Conservation (phyloP, 1,140 invertebrate genomes). For the Neodiprion lecontei region DNA sequence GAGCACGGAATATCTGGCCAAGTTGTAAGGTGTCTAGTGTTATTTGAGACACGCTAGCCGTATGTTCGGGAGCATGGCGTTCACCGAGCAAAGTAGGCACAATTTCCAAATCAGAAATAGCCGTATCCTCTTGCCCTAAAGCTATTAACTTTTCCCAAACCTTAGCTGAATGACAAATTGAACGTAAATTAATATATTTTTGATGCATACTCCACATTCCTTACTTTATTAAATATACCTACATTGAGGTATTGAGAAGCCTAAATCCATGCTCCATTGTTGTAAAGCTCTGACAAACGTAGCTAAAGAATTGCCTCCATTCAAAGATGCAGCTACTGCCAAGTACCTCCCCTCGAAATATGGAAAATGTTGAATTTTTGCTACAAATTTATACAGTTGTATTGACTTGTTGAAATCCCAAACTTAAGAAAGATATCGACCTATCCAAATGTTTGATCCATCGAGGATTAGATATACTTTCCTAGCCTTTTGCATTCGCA, state of each 20-base stretch:
- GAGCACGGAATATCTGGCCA: slow-evolving; percentile 74
- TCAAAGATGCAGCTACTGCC: slow-evolving; percentile 85
- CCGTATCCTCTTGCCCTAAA: slow-evolving; percentile 64
- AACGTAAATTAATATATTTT: slow-evolving; percentile 31
- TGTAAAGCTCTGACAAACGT: slow-evolving; percentile 84
- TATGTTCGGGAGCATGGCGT: slow-evolving; percentile 73
- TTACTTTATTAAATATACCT: slow-evolving; percentile 33
- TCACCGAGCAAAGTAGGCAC: slow-evolving; percentile 81
- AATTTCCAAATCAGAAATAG: slow-evolving; percentile 66
- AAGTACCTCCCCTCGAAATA: slow-evolving; percentile 80
- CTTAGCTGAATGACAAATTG: slow-evolving; percentile 63
- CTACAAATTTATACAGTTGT: slow-evolving; percentile 33
- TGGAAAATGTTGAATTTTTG: slow-evolving; percentile 75
- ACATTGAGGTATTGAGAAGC: slow-evolving; percentile 77
- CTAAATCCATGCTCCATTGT: slow-evolving; percentile 81
- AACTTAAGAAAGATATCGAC: too few relatives aligned
- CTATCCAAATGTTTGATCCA: too few relatives aligned
- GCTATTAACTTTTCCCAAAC: slow-evolving; percentile 80
- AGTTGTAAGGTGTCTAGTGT: slow-evolving; percentile 75
- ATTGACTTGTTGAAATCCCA: slow-evolving; percentile 11
- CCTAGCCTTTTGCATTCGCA: neutral
- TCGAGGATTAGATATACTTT: too few relatives aligned
- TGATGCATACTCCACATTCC: neutral
- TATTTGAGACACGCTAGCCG: slow-evolving; percentile 74
- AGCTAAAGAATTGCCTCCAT: slow-evolving; percentile 86